phyloP scores from a whole-genome alignment of 2,797 vertebrate species.

The Phrynocephalus vlangalii region DNA sequence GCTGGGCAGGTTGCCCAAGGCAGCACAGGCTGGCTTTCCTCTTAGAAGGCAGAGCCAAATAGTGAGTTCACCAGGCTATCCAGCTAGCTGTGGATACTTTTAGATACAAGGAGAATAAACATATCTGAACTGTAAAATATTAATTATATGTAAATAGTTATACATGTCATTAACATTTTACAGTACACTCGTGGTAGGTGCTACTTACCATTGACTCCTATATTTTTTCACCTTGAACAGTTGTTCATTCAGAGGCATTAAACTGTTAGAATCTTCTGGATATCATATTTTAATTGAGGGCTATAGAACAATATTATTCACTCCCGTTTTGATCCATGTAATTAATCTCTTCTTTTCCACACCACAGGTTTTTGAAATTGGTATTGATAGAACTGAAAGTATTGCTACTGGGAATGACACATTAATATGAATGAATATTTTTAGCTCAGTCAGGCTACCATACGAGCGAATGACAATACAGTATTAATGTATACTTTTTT shows the following conservation, averaged over 20 bases:
- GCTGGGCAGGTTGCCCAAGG: no score
- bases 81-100: no score
- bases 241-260: conserved; percentile 68
- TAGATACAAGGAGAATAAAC: no score
- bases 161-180: conserved; percentile 31
- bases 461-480: conserved; percentile 50
- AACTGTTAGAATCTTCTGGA: conserved; percentile 60
- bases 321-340: conserved; percentile 62
- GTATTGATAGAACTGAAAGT: conserved; percentile 59
- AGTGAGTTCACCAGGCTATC: no score
- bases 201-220: conserved; percentile 74
- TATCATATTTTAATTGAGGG: conserved; percentile 63
- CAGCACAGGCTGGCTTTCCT: no score
- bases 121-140: no score
- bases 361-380: conserved; percentile 64
- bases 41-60: no score
- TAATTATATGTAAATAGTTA: neutral
- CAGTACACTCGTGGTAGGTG: conserved; percentile 54
- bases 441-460: conserved; percentile 56
- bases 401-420: conserved; percentile 52
- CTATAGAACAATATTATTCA: conserved; percentile 66
- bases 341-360: conserved; percentile 46
- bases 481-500: conserved; percentile 41
- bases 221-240: conserved; percentile 74
- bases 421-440: conserved; percentile 61